phyloP scores from a whole-genome alignment of 2,888 invertebrate genomes.

The Tipula helvola region DNA sequence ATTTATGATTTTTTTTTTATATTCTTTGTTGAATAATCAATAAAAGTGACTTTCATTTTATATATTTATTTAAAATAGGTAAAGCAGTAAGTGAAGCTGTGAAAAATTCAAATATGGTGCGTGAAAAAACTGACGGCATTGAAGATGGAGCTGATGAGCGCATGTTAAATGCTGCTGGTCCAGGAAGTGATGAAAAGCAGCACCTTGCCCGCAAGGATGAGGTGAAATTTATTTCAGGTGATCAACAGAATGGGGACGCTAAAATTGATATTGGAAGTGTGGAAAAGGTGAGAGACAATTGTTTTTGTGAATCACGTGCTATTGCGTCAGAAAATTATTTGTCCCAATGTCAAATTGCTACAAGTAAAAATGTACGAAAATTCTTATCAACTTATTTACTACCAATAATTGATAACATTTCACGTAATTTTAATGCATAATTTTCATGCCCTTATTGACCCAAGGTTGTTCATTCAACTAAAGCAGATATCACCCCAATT shows the following conservation, averaged over 20 bases:
- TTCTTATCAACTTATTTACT: neutral
- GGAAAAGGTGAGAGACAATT: slow-evolving; percentile 36
- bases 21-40: neutral
- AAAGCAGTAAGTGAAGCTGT: neutral
- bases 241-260: slow-evolving; percentile 72
- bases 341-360: neutral
- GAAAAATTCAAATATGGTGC: slow-evolving; percentile 31
- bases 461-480: neutral
- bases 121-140: slow-evolving; percentile 33
- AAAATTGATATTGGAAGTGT: slow-evolving; percentile 69
- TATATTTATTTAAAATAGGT: neutral
- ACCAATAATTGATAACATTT: neutral
- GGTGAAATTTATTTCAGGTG: slow-evolving; percentile 62
- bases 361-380: neutral
- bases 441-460: neutral
- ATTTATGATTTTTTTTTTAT: neutral
- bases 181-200: slow-evolving; percentile 38
- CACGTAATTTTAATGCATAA: neutral
- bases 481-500: neutral
- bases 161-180: slow-evolving; percentile 35
- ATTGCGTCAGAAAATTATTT: neutral
- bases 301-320: neutral
- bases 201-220: slow-evolving; percentile 47
- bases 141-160: slow-evolving; percentile 60
- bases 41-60: neutral